These are phyloP conservation scores for Haliclona indistincta DNA, from an alignment of 37 sponge, comb jelly and placozoan species.

Conservation along the genomic window DNA sequence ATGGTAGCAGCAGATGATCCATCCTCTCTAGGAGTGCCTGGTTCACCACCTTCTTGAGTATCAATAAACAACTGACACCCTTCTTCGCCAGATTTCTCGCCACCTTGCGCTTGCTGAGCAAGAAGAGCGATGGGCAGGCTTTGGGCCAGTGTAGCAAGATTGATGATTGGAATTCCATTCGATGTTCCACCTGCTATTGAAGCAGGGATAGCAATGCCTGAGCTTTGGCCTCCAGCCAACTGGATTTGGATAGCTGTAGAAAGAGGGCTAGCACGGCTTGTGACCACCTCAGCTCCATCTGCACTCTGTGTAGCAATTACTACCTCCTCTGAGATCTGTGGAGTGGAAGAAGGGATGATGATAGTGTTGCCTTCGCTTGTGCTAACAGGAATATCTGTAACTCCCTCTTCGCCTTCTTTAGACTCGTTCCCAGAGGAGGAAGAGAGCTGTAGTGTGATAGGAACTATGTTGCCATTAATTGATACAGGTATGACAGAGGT, in stretches of 20 bases:
- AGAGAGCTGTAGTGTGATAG: conserved; percentile 22
- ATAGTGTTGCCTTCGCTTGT: conserved; percentile 5
- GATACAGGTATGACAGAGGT: conserved; percentile 14
- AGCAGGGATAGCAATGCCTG: conserved; percentile 28
- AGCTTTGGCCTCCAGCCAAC: conserved; percentile 11
- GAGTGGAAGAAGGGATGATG: conserved; percentile 36
- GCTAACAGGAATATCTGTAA: background rate
- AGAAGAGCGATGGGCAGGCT: conserved; percentile 41
- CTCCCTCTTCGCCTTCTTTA: background rate
- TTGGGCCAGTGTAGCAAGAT: conserved; percentile 22
- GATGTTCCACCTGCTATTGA: background rate
- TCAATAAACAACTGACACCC: conserved; percentile 7
- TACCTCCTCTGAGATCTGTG: conserved; percentile 57
- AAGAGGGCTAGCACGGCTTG: background rate
- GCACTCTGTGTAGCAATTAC: conserved; percentile 27
- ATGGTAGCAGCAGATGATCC: background rate
- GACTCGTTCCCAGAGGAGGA: background rate
- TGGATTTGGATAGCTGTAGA: conserved; percentile 40
- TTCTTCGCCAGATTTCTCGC: background rate
- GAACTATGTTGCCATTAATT: conserved; percentile 41
- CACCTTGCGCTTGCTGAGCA: conserved; percentile 20
- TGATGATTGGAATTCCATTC: conserved; percentile 30
- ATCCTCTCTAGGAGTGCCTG: background rate
- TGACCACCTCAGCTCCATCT: conserved; percentile 1
- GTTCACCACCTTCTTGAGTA: conserved; percentile 2